Evolutionary conservation across 2,888 invertebrate species (phyloP).

Genomic region (Eudasyphora cyanicolor): DNA sequence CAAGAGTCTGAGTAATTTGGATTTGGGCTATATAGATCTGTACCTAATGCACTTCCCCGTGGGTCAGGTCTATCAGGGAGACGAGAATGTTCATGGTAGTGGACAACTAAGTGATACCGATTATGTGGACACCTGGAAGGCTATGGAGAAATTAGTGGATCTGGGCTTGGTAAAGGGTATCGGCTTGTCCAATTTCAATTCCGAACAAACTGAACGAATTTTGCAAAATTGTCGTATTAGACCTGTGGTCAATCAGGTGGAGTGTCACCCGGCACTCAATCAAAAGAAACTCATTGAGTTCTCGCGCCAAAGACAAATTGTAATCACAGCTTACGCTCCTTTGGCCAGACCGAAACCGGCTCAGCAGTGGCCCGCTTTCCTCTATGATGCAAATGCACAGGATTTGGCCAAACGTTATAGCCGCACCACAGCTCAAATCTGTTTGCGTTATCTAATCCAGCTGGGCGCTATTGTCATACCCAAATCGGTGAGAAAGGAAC

Average conservation of each 20-base stretch:
- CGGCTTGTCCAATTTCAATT: slow-evolving; percentile 78
- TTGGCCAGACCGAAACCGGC: slow-evolving; percentile 84
- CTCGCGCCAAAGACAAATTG: slow-evolving; percentile 84
- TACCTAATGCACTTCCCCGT: slow-evolving; percentile 92
- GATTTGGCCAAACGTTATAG: slow-evolving; percentile 83
- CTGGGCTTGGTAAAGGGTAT: slow-evolving; percentile 74
- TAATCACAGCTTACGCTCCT: slow-evolving; percentile 87
- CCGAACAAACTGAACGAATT: slow-evolving; percentile 75
- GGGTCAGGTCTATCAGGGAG: slow-evolving; percentile 82
- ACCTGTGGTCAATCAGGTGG: slow-evolving; percentile 78
- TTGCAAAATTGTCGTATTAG: slow-evolving; percentile 75
- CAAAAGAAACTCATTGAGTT: slow-evolving; percentile 83
- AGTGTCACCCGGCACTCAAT: slow-evolving; percentile 79
- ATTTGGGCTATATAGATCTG: slow-evolving; percentile 88
- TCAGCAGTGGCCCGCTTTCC: slow-evolving; percentile 80
- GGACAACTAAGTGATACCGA: slow-evolving; percentile 74
- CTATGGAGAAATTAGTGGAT: slow-evolving; percentile 78
- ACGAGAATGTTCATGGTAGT: slow-evolving; percentile 77
- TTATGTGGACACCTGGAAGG: slow-evolving; percentile 77
- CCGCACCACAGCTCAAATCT: slow-evolving; percentile 84
- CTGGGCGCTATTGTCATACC: slow-evolving; percentile 82
- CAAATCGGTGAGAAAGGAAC: slow-evolving; percentile 81
- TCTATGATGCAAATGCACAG: slow-evolving; percentile 78
- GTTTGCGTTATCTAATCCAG: slow-evolving; percentile 83
- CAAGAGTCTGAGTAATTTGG: slow-evolving; percentile 83